Base-by-base conservation (phyloP, 2,797 vertebrate species). In the Manis javanica region DNA sequence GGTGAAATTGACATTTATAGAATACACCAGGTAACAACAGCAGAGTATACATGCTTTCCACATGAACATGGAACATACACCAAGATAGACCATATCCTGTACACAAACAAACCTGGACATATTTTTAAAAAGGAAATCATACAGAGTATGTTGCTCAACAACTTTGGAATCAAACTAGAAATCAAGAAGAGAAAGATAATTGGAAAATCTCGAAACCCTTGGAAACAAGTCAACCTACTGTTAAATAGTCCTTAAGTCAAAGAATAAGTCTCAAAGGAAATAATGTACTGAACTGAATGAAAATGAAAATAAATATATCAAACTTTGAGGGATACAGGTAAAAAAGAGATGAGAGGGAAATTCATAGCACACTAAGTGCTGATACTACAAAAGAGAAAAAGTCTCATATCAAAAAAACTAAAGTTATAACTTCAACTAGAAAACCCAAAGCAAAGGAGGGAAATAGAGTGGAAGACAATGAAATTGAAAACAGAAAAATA, bases 231-330 rank as follows among this genome's bases (percentile, higher is more conserved):
- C 18, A 84, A 61, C 16, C 88, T 46, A 13, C 78, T 72, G 23
- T 29, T 55, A 64, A 55, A 64, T 66, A 89, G 82, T 49, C 37
- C 24, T 37, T 66, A 83, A n/a, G 46, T 82, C 37, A 83, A 75
- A 83, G 13, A 57, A 49, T 34, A 77, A 57, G 51, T 59, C 31
- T 57, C 69, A 90, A 94, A 90, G 26, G 83, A 86, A 92, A 94
- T 63, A 85, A 90, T 74, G 59, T 59, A 75, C 2, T 89, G 14
- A 94, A 24, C 12, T 89, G 61, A 49, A 59, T 94, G n/a, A 59
- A 75, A 83, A 81, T 90, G 23, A 55, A 68, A 90, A 83, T 39
- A 83, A 94, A 66, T 31, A 74, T n/a, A 83, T 57, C 59, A 68
- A 39, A 75, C n/a, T 39, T 89, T 89, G 49, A 68, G 10, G 49